Conservation (phyloP, 2,888 invertebrate genomes). For the Calameuta filiformis region DNA sequence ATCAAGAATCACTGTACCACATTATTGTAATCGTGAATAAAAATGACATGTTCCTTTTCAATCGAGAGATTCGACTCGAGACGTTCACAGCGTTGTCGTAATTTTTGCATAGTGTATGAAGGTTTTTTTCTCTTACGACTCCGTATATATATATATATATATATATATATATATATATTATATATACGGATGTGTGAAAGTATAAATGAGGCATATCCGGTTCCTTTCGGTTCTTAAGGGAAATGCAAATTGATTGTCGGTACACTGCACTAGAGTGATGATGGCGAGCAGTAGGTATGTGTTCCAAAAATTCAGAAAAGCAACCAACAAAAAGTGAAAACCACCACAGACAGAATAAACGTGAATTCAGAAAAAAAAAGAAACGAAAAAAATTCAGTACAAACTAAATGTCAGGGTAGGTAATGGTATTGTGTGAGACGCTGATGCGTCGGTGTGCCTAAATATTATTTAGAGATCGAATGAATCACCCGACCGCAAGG, state of each 20-base stretch:
- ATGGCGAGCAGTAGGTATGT: conserved; percentile 23
- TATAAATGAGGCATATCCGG: background rate
- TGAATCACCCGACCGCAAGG: background rate
- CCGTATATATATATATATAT: background rate
- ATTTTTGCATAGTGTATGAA: background rate
- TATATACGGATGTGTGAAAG: background rate
- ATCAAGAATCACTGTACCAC: background rate
- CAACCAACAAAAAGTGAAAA: background rate
- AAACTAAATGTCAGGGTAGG: background rate
- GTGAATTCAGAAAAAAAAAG: conserved; percentile 13
- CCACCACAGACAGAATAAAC: background rate
- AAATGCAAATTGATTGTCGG: conserved; percentile 18
- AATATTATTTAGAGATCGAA: background rate
- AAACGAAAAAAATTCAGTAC: conserved; percentile 19
- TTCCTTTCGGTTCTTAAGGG: background rate
- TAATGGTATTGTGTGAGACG: background rate
- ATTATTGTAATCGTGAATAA: background rate
- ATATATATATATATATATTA: too few relatives aligned
- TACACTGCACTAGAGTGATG: conserved; percentile 20
- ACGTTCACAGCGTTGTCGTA: background rate
- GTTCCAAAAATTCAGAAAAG: conserved; percentile 27
- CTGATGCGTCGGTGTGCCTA: background rate
- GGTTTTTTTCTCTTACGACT: background rate
- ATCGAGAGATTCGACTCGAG: background rate
- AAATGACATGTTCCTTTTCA: background rate